phyloP scores from a whole-genome alignment of 1,140 invertebrate genomes.

The Probaryconus sp. region DNA sequence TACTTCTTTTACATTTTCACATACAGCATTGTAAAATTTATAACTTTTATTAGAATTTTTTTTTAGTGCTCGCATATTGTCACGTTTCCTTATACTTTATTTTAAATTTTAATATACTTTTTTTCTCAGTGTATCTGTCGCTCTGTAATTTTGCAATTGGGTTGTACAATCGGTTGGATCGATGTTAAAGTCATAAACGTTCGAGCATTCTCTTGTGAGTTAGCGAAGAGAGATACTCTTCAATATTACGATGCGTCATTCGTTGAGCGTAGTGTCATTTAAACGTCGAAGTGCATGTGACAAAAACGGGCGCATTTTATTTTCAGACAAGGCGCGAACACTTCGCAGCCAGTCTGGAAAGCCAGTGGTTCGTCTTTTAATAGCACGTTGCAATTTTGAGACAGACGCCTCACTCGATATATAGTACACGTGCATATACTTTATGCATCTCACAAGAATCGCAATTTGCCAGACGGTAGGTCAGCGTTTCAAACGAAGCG shows the following conservation, averaged over 20 bases:
- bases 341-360: conserved; percentile 66
- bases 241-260: conserved; percentile 39
- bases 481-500: conserved; percentile 28
- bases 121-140: too few relatives aligned
- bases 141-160: too few relatives aligned
- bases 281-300: conserved; percentile 36
- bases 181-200: conserved; percentile 9
- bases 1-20: too few relatives aligned
- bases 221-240: conserved; percentile 16
- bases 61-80: too few relatives aligned
- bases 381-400: conserved; percentile 64
- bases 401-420: conserved; percentile 52
- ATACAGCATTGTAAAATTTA: too few relatives aligned
- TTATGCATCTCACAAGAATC: conserved; percentile 27
- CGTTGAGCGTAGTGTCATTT: conserved; percentile 28
- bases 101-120: conserved; percentile 13
- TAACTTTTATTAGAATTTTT: too few relatives aligned
- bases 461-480: conserved; percentile 48
- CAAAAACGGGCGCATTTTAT: conserved; percentile 66
- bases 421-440: conserved; percentile 45
- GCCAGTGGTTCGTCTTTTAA: conserved; percentile 68
- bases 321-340: conserved; percentile 66
- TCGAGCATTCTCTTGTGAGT: background rate
- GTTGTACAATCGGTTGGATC: too few relatives aligned
- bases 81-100: too few relatives aligned